Percentiles rank a stretch among this genome's conserved stretches.
Evolutionary conservation across 2,888 invertebrate genomes (phyloP).

Genomic region (Labia minor): DNA sequence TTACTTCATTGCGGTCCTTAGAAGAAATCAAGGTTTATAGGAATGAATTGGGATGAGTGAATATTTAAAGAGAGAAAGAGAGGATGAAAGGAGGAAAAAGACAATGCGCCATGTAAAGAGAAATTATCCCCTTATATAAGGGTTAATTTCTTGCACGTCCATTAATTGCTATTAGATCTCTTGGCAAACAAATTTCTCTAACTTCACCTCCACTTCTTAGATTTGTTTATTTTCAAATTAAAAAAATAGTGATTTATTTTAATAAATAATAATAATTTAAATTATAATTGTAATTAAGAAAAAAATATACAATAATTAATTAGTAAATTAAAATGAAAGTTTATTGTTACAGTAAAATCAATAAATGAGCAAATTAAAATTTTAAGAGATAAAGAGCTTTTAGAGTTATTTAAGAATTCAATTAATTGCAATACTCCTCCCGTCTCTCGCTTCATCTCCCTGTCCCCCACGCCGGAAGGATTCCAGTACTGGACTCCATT

Average conservation of each 20-base stretch:
- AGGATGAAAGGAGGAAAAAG: background rate
- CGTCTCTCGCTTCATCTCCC: no score
- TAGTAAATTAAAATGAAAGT: no score
- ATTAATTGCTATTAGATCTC: background rate
- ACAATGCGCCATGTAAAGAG: background rate
- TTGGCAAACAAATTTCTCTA: background rate
- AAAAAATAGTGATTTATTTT: background rate
- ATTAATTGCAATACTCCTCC: no score
- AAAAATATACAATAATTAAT: no score
- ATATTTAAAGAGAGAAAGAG: background rate
- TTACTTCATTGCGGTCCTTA: conserved; percentile 13
- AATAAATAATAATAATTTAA: no score
- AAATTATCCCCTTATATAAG: background rate
- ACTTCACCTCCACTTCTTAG: background rate
- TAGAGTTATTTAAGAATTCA: no score
- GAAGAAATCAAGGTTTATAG: conserved; percentile 4
- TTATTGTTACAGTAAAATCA: no score
- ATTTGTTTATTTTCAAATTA: background rate
- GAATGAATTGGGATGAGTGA: background rate
- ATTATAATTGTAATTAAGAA: no score
- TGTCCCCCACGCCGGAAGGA: no score
- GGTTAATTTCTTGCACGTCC: background rate
- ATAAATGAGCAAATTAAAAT: no score
- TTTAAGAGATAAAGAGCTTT: no score
- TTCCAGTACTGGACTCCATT: no score